These are phyloP conservation scores for Mustela nigripes DNA, from an alignment of 2,113 vertebrate species.

Conservation along the genomic window DNA sequence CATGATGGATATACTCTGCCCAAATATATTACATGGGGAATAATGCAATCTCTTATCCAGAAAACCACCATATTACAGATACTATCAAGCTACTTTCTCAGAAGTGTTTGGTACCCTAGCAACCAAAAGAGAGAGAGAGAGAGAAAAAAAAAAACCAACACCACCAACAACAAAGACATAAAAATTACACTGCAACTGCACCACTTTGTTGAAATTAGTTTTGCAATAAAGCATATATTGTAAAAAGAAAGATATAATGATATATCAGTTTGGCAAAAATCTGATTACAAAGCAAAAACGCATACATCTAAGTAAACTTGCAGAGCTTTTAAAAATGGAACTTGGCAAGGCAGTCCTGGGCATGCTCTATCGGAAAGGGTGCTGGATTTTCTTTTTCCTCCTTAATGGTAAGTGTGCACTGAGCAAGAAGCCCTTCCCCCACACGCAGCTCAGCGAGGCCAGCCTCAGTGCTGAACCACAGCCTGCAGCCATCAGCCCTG, in stretches of 20 bases:
- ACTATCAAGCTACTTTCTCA: constrained; percentile 78
- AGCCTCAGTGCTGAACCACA: not conserved
- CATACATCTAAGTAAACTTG: constrained; percentile 74
- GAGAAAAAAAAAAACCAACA: not conserved
- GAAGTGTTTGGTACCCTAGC: constrained; percentile 79
- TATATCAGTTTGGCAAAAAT: constrained; percentile 78
- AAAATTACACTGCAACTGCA: constrained; percentile 81
- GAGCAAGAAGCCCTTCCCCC: not conserved
- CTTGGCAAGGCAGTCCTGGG: constrained; percentile 60
- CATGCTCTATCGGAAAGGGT: not conserved
- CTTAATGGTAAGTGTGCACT: not conserved
- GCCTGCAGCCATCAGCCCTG: not conserved
- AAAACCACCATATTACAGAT: constrained; percentile 77
- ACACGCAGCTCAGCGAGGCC: fast-evolving
- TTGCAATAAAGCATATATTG: constrained; percentile 81
- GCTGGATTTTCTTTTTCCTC: not conserved
- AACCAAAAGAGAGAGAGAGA: constrained; percentile 67
- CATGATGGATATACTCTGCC: constrained; percentile 74
- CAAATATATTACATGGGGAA: constrained; percentile 79
- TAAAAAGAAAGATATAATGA: constrained; percentile 83
- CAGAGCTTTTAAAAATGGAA: constrained; percentile 75
- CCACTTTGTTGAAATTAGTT: constrained; percentile 79
- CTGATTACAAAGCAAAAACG: constrained; percentile 83
- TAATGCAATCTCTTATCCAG: constrained; percentile 78
- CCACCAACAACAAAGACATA: constrained; percentile 63